phyloP scores from a whole-genome alignment of 2,113 vertebrate genomes.

The Abramis brama region DNA sequence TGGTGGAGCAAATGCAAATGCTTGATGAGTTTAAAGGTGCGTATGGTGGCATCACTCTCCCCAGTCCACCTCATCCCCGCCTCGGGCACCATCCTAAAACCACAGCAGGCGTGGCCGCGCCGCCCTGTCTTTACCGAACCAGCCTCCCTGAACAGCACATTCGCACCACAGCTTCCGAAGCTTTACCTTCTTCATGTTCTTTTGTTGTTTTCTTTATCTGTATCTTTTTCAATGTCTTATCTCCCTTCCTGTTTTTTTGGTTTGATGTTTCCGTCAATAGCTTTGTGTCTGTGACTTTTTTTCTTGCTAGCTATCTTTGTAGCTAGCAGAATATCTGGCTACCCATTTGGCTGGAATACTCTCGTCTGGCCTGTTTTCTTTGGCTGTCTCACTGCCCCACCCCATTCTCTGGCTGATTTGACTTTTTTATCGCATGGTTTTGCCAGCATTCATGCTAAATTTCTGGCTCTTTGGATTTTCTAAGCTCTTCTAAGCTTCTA shows the following conservation, averaged over 20 bases:
- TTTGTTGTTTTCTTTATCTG: slow-evolving; percentile 1
- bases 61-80: slow-evolving; percentile 62
- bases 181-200: slow-evolving; percentile 24
- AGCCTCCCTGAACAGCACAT: not conserved
- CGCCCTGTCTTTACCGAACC: slow-evolving; percentile 42
- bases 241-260: not conserved
- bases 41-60: slow-evolving; percentile 81
- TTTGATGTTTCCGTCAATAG: not conserved
- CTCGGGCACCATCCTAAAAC: slow-evolving; percentile 45
- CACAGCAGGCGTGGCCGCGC: slow-evolving; percentile 30
- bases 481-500: not conserved
- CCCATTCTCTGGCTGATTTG: slow-evolving; percentile 36
- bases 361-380: not conserved
- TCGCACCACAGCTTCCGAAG: not conserved
- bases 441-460: slow-evolving; percentile 3
- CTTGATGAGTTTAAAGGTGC: slow-evolving; percentile 87
- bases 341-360: slow-evolving; percentile 23
- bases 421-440: slow-evolving; percentile 43
- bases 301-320: not conserved
- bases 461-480: not conserved
- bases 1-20: slow-evolving; percentile 87
- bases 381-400: slow-evolving; percentile 14
- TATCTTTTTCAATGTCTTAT: not conserved
- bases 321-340: not conserved
- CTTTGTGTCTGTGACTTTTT: not conserved